These are phyloP conservation scores for human DNA, from an alignment of 2,113 vertebrate genomes.

Conservation along the genomic window GRCh38 chr7:110337001-110337500, in stretches of 20 bases:
- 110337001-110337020: slow-evolving; percentile 57
- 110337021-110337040: neutral
- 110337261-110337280: neutral
- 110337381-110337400: no score
- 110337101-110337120: neutral
- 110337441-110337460: neutral
- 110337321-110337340: neutral
- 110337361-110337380: neutral
- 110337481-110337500: neutral
- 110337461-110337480: neutral
- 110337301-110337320: neutral
- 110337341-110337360: neutral
- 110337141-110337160: neutral
- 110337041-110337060: neutral
- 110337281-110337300: neutral
- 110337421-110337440: neutral
- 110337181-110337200: neutral
- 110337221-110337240: neutral
- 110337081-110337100: neutral
- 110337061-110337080: neutral
- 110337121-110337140: neutral
- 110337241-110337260: neutral
- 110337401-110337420: fast-evolving
- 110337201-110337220: neutral
- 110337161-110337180: neutral